Evolutionary conservation across 2,888 invertebrate genomes (phyloP), one percentile per base, ranked within the genome.

Genomic region (Clistopyga incitator): DNA sequence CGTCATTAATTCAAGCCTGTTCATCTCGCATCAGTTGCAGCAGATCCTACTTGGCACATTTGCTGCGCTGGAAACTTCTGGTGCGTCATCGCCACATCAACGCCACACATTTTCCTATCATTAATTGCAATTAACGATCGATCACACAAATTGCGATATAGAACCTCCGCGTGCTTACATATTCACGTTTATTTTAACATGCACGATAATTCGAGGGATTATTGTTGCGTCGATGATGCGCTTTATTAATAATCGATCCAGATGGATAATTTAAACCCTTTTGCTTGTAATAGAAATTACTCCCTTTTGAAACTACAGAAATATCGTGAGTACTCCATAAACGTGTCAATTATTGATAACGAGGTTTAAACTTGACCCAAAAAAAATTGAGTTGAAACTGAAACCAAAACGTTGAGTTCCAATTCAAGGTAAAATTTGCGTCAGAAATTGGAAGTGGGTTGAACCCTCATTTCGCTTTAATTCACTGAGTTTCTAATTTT

Each of bases 1-100:
- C 70, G 45, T 79, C 78, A 72, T 82, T 82, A 79, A 78, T 75
- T 78, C 68, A 61, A 23, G 75, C 75, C 38, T 70, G n/a, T 70
- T 42, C 34, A 15, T 38, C 20, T 78, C 61, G 68, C 64, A 75
- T 70, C 74, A 47, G 54, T 75, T 67, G 59, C 74, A 74, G 54
- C 61, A 34, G 34, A 61, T 18, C n/a, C 34, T 29, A 18, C 61
- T 34, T 29, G n/a, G 34, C 50, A 25, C 56, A 65, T 67, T 56
- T 52, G 59, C 10, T 67, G 15, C 42, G n/a, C n/a, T n/a, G n/a
- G 18, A n/a, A 29, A 23, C 20, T 42, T 29, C 52, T 29, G 11
- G 42, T 42, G 13, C 52, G 38, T 47, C 70, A 11, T 47, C n/a
- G 42, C 20, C 34, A 75, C 61, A 70, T 54, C 56, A 81, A 61